Base-by-base conservation (phyloP, 2,113 vertebrate genomes). In the Pungitius pungitius region DNA sequence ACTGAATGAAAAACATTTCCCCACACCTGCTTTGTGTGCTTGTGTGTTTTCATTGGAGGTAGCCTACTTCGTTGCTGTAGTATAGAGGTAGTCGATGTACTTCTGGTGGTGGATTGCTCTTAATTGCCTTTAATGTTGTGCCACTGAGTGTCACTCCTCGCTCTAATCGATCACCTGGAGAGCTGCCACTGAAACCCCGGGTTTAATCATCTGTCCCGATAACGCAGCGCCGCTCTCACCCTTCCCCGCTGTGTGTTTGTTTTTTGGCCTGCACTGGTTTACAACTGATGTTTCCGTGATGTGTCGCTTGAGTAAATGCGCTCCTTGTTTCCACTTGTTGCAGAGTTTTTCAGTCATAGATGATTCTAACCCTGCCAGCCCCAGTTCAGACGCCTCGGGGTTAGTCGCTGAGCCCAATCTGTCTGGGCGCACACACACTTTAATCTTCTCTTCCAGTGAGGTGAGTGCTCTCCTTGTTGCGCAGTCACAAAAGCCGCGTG, bases 401-500 rank as follows among this genome's bases (percentile, higher is more conserved):
- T 95, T 96, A 94, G 95, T 97, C 81, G 92, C 95, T 91, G 96
- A 97, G 90, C 95, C 96, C 94, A 95, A 93, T 93, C 95, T 96
- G 89, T 95, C 96, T 94, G 95, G 96, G 93, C 95, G 95, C 91
- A 95, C 96, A 82, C 96, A 96, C 92, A 97, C 95, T 94, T 94
- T 96, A 95, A 94, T 94, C 95, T 96, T 97, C 95, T 96, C 96
- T 93, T 96, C 96, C 91, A 95, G 94, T 85, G 96, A 97, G 96
- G 96, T 97, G 96, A 97, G 96, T 95, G 87, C 74, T 91, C 80
- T 84, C 80, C 85, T 87, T 90, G 88, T 88, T 80, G 85, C 77
- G 8, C 82, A n/a, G 80, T 85, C 78, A 90, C 90, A 86, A 85
- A 89, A 87, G 88, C 86, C n/a, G 73, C 78, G 90, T 73, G 85